phyloP scores from a whole-genome alignment of 2,797 vertebrate species.

The Acanthurus leucopareius region DNA sequence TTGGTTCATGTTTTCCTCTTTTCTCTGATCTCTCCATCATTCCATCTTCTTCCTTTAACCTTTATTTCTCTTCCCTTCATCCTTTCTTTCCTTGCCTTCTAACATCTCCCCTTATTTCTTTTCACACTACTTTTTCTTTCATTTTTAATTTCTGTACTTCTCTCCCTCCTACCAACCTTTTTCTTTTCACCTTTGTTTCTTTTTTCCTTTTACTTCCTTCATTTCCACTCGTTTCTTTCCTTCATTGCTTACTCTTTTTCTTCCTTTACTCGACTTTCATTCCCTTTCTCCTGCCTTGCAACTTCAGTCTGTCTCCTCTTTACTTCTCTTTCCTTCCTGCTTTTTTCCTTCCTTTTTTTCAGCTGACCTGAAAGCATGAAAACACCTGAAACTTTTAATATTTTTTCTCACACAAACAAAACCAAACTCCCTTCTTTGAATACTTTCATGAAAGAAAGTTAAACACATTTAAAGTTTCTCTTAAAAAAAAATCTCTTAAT shows the following conservation, averaged over 20 bases:
- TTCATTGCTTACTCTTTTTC: no score
- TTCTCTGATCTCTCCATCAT: no score
- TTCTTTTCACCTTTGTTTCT: neutral
- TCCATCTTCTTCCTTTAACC: no score
- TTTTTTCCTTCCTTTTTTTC: neutral
- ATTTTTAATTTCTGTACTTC: neutral
- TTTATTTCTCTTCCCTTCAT: no score
- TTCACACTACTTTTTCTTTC: rapidly evolving
- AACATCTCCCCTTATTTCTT: neutral
- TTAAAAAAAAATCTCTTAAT: no score
- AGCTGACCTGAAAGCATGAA: neutral
- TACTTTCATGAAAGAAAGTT: neutral
- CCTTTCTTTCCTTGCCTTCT: no score
- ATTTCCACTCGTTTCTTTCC: neutral
- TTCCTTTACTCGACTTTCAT: neutral
- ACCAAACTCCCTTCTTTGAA: no score
- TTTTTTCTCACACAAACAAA: no score
- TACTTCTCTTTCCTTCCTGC: neutral
- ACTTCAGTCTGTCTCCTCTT: rapidly evolving
- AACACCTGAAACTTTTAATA: neutral
- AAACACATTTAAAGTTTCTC: no score
- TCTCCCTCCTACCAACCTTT: no score
- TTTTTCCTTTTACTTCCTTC: neutral
- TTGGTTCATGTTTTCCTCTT: no score
- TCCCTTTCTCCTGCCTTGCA: neutral